These are phyloP conservation scores for Gryllus longicercus DNA, from an alignment of 2,888 invertebrate genomes.

Conservation along the genomic window DNA sequence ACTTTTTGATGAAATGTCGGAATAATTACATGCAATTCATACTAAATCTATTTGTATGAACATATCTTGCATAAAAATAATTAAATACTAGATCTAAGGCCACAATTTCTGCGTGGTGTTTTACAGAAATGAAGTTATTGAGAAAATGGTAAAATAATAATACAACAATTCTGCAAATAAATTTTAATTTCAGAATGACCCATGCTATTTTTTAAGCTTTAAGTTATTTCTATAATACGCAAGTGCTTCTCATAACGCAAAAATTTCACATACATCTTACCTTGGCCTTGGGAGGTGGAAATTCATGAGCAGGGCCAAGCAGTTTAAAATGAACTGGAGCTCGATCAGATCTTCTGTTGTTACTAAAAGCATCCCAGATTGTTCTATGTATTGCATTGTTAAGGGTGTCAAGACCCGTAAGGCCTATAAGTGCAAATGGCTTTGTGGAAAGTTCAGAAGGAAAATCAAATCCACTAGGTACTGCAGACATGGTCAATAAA, in stretches of 20 bases:
- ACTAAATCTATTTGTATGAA: too few species aligned
- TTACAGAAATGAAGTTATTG: too few species aligned
- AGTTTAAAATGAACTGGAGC: slow-evolving; percentile 80
- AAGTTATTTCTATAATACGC: not conserved
- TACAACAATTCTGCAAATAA: too few species aligned
- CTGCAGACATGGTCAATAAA: not conserved
- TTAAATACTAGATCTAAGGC: too few species aligned
- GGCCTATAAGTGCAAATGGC: slow-evolving; percentile 81
- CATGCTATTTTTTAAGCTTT: slow-evolving; percentile 19
- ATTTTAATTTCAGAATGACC: too few species aligned
- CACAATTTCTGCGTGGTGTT: too few species aligned
- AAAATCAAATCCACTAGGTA: slow-evolving; percentile 49
- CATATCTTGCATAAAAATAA: too few species aligned
- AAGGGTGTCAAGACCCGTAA: slow-evolving; percentile 81
- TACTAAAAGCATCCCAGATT: slow-evolving; percentile 90
- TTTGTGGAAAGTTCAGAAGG: slow-evolving; percentile 80
- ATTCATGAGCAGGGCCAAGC: slow-evolving; percentile 77
- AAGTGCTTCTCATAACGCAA: not conserved
- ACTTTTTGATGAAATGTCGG: too few species aligned
- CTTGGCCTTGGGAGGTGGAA: slow-evolving; percentile 79
- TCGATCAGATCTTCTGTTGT: slow-evolving; percentile 75
- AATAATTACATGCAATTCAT: too few species aligned
- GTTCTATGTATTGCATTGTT: slow-evolving; percentile 84
- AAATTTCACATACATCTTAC: slow-evolving; percentile 40
- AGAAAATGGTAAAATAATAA: too few species aligned